Percentiles rank a stretch among this genome's conserved stretches.
Evolutionary conservation across 2,113 vertebrate genomes (phyloP).

Genomic region (Sebastes fasciatus): DNA sequence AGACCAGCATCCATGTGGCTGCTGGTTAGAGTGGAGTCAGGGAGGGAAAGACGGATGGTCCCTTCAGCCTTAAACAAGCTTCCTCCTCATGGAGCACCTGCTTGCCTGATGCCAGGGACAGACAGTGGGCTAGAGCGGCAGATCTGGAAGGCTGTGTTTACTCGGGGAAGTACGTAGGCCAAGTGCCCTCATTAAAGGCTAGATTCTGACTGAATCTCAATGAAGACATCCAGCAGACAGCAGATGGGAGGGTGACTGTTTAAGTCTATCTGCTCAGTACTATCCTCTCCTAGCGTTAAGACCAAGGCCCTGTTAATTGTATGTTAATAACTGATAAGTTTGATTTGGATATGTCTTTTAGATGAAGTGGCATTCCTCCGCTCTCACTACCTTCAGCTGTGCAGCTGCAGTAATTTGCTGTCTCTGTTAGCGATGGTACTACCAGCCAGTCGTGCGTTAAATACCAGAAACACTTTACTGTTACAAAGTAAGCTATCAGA

Average conservation of each 20-base stretch:
- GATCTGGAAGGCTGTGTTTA: slow-evolving; percentile 69
- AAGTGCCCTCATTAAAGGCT: slow-evolving; percentile 66
- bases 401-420: background rate
- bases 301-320: background rate
- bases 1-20: slow-evolving; percentile 44
- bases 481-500: too few relatives aligned
- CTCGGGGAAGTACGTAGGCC: slow-evolving; percentile 52
- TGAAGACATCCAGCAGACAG: slow-evolving; percentile 56
- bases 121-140: slow-evolving; percentile 33
- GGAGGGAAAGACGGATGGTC: slow-evolving; percentile 46
- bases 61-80: slow-evolving; percentile 60
- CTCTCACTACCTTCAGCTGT: background rate
- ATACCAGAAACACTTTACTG: too few relatives aligned
- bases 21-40: slow-evolving; percentile 38
- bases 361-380: slow-evolving; percentile 15
- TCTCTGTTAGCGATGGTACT: background rate
- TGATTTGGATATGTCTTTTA: background rate
- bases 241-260: slow-evolving; percentile 14
- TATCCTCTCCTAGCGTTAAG: background rate
- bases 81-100: slow-evolving; percentile 69
- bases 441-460: background rate
- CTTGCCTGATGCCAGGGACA: slow-evolving; percentile 50
- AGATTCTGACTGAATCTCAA: slow-evolving; percentile 67
- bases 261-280: background rate
- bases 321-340: background rate